Base-by-base conservation (phyloP, 2,797 vertebrate species). In the Brotula barbata region DNA sequence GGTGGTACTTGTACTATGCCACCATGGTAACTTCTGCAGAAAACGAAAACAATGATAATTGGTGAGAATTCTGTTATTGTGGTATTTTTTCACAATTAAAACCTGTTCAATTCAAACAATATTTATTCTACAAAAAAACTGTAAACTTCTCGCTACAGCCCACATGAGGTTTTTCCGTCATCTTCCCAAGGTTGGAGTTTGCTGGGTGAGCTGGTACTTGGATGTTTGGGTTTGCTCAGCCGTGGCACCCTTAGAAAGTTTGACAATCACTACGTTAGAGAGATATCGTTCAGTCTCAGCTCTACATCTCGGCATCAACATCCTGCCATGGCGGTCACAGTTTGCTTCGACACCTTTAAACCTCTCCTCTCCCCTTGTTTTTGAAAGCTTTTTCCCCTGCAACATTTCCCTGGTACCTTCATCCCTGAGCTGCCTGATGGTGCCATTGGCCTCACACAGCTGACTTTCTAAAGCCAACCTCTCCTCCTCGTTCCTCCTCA, bases 391-490 rank as follows among this genome's bases (percentile, higher is more conserved):
- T 20, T 55, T 41, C 20, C 25, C 10, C 13, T 15, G 3, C 17
- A 12, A 15, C 47, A 15, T 15, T 3, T 39, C n/a, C 37, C 23
- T 14, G 17, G 2, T 69, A 94, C 93, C 91, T 90, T 89, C 81
- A 14, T 82, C 75, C 62, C 89, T 74, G 25, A 94, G 85, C 21
- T 25, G 61, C 0, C 5, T 6, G 7, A 83, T 68, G 0, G 50
- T 51, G 33, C 40, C 5, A 33, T 86, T 75, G 0, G 84, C 75
- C n/a, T 82, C 85, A 36, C 25, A 56, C 44, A 94, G 82, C 57
- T 55, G 73, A 5, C 23, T 49, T 42, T 78, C 69, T 41, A 87
- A 37, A 15, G 33, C 3, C 37, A 33, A 55, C 42, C 79, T 90
- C 69, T 89, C 86, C 5, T 76, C 74, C 21, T 88, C 75, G 0